Conservation (phyloP, 2,888 invertebrate genomes). For the Cremastinae sp. region DNA sequence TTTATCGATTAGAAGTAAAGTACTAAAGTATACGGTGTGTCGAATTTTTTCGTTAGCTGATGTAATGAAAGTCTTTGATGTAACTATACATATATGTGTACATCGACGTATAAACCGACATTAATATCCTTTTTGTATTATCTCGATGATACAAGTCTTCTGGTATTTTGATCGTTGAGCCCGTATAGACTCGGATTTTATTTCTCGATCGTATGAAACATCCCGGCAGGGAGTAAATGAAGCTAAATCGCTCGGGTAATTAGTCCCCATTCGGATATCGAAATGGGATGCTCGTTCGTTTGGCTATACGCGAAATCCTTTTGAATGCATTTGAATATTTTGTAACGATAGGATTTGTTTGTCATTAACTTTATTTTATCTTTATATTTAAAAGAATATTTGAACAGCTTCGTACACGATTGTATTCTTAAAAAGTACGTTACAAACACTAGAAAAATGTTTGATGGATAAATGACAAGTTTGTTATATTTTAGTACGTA, state of each 20-base stretch:
- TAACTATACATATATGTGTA: no score
- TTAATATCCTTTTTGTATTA: slow-evolving; percentile 3
- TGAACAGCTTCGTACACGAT: no score
- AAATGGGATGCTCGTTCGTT: slow-evolving; percentile 21
- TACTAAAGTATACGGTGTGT: no score
- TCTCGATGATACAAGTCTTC: background rate
- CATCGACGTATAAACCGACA: background rate
- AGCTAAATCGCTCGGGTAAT: slow-evolving; percentile 31
- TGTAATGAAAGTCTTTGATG: slow-evolving; percentile 7
- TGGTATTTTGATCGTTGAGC: background rate
- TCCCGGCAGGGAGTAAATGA: slow-evolving; percentile 17
- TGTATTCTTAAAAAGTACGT: no score
- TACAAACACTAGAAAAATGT: no score
- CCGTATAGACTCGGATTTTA: slow-evolving; percentile 29
- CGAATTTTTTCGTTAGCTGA: no score
- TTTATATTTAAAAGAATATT: no score
- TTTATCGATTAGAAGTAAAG: no score
- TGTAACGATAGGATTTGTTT: background rate
- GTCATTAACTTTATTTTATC: background rate
- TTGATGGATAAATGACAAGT: no score
- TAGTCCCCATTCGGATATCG: slow-evolving; percentile 37
- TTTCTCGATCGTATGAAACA: slow-evolving; percentile 34
- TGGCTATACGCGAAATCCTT: slow-evolving; percentile 5
- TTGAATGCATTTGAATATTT: background rate
- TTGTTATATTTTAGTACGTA: no score